Percentiles rank a stretch among this genome's conserved stretches.
These are phyloP conservation scores for Stigmatopora nigra DNA, from an alignment of 2,113 vertebrate species.

Conservation along the genomic window DNA sequence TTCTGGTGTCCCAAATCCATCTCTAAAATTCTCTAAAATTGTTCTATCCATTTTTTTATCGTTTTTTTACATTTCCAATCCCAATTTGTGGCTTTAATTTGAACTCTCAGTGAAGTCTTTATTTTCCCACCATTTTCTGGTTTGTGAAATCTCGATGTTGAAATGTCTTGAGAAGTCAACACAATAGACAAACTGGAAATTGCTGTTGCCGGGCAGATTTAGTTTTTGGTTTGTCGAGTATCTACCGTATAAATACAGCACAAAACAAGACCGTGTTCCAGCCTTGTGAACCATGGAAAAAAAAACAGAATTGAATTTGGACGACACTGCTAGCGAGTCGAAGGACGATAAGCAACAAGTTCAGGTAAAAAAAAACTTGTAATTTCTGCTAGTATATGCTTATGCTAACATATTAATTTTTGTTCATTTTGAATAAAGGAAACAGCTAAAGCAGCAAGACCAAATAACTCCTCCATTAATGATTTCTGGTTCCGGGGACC, in stretches of 20 bases:
- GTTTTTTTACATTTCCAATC: too few species aligned
- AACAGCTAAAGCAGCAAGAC: neutral
- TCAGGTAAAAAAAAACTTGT: constrained; percentile 7
- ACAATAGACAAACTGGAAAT: neutral
- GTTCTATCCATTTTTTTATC: too few species aligned
- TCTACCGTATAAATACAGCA: constrained; percentile 27
- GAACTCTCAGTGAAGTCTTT: too few species aligned
- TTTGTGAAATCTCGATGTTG: neutral
- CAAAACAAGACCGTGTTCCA: neutral
- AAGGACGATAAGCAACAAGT: neutral
- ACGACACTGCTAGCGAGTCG: constrained; percentile 2
- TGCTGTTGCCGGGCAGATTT: neutral
- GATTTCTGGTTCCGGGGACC: too few species aligned
- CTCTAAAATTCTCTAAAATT: too few species aligned
- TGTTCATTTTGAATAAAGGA: neutral
- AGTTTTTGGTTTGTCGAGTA: neutral
- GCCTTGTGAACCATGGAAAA: constrained; percentile 28
- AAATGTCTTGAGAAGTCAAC: neutral
- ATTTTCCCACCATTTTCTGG: neutral
- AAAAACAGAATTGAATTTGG: constrained; percentile 11
- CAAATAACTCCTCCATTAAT: too few species aligned
- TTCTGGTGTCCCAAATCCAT: too few species aligned
- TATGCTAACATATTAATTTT: too few species aligned
- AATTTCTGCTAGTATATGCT: neutral
- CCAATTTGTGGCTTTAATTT: too few species aligned